These are phyloP conservation scores for Corynorhinus townsendii DNA, from an alignment of 2,113 vertebrate genomes.

Conservation along the genomic window DNA sequence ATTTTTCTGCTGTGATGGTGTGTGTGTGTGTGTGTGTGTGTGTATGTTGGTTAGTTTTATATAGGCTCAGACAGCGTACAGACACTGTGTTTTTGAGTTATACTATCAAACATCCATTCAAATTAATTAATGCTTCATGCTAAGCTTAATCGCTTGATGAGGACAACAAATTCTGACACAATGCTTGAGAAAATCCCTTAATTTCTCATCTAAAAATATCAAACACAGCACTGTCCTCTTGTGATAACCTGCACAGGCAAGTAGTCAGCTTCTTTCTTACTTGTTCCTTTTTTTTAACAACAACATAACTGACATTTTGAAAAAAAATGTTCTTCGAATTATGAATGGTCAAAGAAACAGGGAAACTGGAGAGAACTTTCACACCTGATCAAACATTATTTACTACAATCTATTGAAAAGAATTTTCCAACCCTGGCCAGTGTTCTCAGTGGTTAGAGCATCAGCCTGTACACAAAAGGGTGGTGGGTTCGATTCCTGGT, in stretches of 20 bases:
- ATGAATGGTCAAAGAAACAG: neutral
- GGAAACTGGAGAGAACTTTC: neutral
- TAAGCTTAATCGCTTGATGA: neutral
- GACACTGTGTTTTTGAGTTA: neutral
- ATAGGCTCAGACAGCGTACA: neutral
- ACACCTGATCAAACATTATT: neutral
- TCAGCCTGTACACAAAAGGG: no score
- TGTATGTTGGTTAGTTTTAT: neutral
- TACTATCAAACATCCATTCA: neutral
- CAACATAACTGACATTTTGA: neutral
- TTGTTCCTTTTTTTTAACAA: neutral
- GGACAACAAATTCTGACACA: conserved; percentile 1
- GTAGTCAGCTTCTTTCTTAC: neutral
- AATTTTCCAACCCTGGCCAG: no score
- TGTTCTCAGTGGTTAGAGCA: no score
- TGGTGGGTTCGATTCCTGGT: no score
- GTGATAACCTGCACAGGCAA: neutral
- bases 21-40: neutral
- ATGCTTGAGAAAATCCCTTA: neutral
- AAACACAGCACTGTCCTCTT: neutral
- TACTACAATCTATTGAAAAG: neutral
- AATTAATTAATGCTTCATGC: neutral
- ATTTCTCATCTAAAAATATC: neutral
- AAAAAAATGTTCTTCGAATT: neutral
- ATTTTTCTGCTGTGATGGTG: neutral